Conservation (phyloP, 2,888 invertebrate species). For the Meiosimyza decipiens region DNA sequence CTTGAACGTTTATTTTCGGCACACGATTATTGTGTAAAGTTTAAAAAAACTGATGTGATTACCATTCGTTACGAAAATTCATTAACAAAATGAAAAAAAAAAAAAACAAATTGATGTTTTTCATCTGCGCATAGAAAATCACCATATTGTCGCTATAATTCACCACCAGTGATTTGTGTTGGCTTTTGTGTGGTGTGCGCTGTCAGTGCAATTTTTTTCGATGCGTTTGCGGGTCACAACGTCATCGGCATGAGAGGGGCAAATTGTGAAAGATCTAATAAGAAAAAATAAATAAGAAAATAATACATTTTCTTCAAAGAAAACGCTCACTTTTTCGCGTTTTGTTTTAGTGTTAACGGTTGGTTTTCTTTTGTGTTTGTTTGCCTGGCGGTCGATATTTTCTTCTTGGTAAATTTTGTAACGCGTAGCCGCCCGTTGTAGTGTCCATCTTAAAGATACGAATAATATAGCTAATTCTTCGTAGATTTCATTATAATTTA, state of each 20-base stretch:
- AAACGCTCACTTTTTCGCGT: constrained; percentile 5
- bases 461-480: neutral
- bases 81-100: neutral
- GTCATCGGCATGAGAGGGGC: constrained; percentile 23
- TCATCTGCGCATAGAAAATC: neutral
- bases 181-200: constrained; percentile 11
- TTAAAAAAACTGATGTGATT: neutral
- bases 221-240: constrained; percentile 24
- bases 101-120: neutral
- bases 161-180: constrained; percentile 2
- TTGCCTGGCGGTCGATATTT: constrained; percentile 6
- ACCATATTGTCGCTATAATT: neutral
- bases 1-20: neutral
- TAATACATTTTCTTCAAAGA: neutral
- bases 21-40: neutral
- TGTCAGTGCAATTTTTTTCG: constrained; percentile 37
- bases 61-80: neutral
- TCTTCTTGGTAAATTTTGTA: neutral
- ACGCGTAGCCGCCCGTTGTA: neutral
- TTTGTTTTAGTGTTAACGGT: neutral
- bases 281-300: constrained; percentile 15
- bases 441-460: neutral
- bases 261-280: constrained; percentile 16
- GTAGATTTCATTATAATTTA: neutral
- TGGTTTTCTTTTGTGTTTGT: constrained; percentile 11